Conservation (phyloP, 2,888 invertebrate genomes). For the Ochropleura plecta region DNA sequence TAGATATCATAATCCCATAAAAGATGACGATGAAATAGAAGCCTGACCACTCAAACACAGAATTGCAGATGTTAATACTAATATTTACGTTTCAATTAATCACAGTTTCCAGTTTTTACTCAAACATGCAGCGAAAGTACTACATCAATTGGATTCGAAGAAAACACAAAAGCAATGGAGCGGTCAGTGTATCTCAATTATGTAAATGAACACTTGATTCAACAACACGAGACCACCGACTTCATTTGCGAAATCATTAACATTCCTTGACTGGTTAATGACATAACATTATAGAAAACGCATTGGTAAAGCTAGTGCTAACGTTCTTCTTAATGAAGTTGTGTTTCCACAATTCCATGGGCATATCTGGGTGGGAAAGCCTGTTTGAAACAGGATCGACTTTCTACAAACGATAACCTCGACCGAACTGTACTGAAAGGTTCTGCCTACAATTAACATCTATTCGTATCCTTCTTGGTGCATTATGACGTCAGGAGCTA, state of each 20-base stretch:
- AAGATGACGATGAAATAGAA: background rate
- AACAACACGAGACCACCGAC: slow-evolving; percentile 29
- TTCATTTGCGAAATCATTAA: slow-evolving; percentile 51
- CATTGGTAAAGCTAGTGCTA: slow-evolving; percentile 20
- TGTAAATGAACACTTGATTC: slow-evolving; percentile 56
- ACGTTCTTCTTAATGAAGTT: slow-evolving; percentile 37
- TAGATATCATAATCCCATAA: background rate
- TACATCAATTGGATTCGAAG: slow-evolving; percentile 36
- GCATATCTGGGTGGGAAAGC: slow-evolving; percentile 51
- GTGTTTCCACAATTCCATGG: slow-evolving; percentile 38
- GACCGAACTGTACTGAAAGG: slow-evolving; percentile 28
- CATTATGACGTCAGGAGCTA: slow-evolving; percentile 45
- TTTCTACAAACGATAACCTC: slow-evolving; percentile 58
- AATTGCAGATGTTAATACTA: background rate
- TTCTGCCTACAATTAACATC: slow-evolving; percentile 33
- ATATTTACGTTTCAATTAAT: slow-evolving; percentile 22
- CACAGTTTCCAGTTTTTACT: slow-evolving; percentile 15
- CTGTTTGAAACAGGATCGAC: slow-evolving; percentile 59
- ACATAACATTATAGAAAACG: slow-evolving; percentile 39
- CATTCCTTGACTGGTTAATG: slow-evolving; percentile 43
- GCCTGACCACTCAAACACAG: background rate
- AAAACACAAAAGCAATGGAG: slow-evolving; percentile 43
- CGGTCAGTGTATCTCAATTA: slow-evolving; percentile 46
- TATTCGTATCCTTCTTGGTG: slow-evolving; percentile 36
- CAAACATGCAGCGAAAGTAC: slow-evolving; percentile 54